A percentile compares a stretch with the other conserved stretches of the same genome.
Evolutionary conservation across 92 coral and sea anemone species (phyloP).

Genomic region (Plumapathes pennacea): DNA sequence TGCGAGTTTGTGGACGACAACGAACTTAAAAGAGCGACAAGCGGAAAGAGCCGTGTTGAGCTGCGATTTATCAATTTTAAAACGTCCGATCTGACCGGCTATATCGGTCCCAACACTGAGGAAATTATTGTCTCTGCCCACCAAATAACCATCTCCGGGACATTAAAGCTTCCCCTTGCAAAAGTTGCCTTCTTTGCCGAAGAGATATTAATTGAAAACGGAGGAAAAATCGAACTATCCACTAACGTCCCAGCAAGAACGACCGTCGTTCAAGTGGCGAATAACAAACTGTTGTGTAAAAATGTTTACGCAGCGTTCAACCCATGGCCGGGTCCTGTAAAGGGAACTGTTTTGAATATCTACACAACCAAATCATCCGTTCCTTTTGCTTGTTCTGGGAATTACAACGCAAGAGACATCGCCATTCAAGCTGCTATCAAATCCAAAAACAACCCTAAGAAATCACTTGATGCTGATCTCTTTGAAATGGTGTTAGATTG

Average conservation of each 20-base stretch:
- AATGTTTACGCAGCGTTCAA: constrained; percentile 3
- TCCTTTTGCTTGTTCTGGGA: constrained; percentile 43
- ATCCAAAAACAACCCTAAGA: constrained; percentile 16
- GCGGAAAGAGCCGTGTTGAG: constrained; percentile 11
- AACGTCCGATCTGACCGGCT: constrained; percentile 19
- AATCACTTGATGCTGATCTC: constrained; percentile 8
- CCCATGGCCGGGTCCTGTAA: constrained; percentile 22
- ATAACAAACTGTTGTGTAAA: constrained; percentile 27
- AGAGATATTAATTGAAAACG: constrained; percentile 20
- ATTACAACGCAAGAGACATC: constrained; percentile 27
- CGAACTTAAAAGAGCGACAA: constrained; percentile 4
- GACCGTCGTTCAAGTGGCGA: constrained; percentile 15
- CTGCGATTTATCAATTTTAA: constrained; percentile 14
- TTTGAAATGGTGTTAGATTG: constrained; percentile 17
- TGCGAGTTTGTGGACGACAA: constrained; percentile 34
- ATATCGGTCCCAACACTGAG: constrained; percentile 1
- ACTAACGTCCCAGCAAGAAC: constrained; percentile 4
- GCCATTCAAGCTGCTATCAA: constrained; percentile 32
- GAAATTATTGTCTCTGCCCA: constrained; percentile 33
- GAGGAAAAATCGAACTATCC: constrained; percentile 16
- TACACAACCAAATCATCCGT: constrained; percentile 12
- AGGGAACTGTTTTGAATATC: constrained; percentile 40
- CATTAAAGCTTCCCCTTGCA: constrained; percentile 14
- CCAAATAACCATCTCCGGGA: constrained; percentile 29
- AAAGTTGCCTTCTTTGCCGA: constrained; percentile 33